phyloP scores from a whole-genome alignment of 2,113 vertebrate genomes.

The Siniperca chuatsi region DNA sequence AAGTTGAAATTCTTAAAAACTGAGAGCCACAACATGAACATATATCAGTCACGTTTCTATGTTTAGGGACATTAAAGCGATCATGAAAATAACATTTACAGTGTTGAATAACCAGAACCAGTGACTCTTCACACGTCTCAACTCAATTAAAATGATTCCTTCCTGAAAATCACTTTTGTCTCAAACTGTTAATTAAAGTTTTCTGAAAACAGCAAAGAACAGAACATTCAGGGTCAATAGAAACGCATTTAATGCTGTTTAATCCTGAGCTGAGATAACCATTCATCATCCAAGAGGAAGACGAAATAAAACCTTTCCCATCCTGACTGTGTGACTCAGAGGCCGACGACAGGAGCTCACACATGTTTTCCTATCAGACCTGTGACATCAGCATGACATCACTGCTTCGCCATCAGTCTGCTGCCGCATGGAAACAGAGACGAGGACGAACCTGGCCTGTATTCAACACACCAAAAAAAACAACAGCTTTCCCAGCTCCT shows the following conservation, averaged over 20 bases:
- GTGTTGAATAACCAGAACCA: too few species aligned
- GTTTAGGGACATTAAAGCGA: too few species aligned
- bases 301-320: background rate
- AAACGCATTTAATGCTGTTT: background rate
- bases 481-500: fast-evolving
- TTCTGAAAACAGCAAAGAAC: background rate
- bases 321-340: slow-evolving; percentile 12
- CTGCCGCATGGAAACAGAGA: background rate
- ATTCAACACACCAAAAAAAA: background rate
- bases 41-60: background rate
- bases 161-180: too few species aligned
- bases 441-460: background rate
- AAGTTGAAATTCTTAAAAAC: background rate
- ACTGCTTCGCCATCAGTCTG: slow-evolving; percentile 17
- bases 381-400: slow-evolving; percentile 53
- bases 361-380: background rate
- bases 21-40: background rate
- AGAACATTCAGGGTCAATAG: background rate
- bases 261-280: background rate
- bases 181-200: too few species aligned
- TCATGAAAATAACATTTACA: too few species aligned
- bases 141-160: too few species aligned
- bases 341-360: background rate
- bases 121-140: too few species aligned
- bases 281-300: background rate